Conservation (phyloP, 2,113 vertebrate genomes). For the Pelecanoides urinatrix region DNA sequence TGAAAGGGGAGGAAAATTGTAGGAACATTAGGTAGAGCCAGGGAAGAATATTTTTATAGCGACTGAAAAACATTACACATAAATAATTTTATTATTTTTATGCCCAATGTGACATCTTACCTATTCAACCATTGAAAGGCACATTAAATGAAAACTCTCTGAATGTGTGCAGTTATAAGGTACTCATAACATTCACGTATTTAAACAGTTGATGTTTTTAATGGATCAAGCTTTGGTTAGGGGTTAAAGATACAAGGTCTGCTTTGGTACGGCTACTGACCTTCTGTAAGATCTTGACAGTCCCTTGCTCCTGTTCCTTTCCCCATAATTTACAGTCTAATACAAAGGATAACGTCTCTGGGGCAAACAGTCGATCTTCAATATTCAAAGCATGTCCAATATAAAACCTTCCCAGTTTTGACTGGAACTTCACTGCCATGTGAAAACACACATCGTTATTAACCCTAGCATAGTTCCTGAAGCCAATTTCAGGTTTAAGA, state of each 20-base stretch:
- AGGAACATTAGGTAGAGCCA: neutral
- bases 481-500: neutral
- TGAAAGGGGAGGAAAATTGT: neutral
- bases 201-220: neutral
- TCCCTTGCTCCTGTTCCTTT: neutral
- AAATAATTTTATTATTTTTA: neutral
- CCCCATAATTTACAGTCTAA: neutral
- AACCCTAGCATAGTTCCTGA: neutral
- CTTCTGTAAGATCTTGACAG: neutral
- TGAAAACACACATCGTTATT: neutral
- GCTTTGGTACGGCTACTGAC: neutral
- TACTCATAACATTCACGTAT: neutral
- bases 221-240: neutral
- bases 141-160: neutral
- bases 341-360: neutral
- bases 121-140: neutral
- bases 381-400: neutral
- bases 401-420: neutral
- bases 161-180: neutral
- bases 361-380: neutral
- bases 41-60: neutral
- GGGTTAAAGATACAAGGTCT: neutral
- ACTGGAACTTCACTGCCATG: neutral
- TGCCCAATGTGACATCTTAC: neutral
- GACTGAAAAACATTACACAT: neutral